These are phyloP conservation scores for Tenebrosternarchus preto DNA, from an alignment of 2,113 vertebrate species.

Conservation along the genomic window DNA sequence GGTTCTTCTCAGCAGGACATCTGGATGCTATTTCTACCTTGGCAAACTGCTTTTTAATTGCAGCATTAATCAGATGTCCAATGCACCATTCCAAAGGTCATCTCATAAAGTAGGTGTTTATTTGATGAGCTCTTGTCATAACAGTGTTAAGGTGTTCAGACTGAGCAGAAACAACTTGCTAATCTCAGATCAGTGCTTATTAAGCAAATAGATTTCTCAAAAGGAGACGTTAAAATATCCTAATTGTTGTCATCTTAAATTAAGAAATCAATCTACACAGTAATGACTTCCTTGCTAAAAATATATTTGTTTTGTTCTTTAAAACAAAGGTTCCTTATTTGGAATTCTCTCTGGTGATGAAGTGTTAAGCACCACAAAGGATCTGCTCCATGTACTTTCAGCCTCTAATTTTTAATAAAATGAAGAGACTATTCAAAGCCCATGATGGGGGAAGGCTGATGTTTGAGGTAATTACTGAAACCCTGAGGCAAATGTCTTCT, in stretches of 20 bases:
- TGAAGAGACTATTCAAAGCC: conserved; percentile 1
- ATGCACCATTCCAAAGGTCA: conserved; percentile 39
- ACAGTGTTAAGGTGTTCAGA: conserved; percentile 36
- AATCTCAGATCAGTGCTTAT: conserved; percentile 36
- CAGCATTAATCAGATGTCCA: conserved; percentile 57
- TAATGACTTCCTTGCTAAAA: conserved; percentile 42
- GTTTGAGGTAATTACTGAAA: not conserved
- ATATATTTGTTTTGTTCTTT: conserved; percentile 3
- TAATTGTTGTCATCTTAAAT: conserved; percentile 28
- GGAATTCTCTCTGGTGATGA: not conserved
- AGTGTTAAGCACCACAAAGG: not conserved
- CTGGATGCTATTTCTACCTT: conserved; percentile 54
- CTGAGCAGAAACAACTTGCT: conserved; percentile 13
- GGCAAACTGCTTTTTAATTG: conserved; percentile 56
- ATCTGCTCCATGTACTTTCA: not conserved
- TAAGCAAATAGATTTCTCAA: conserved; percentile 34
- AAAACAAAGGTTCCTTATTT: not conserved
- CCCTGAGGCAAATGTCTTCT: conserved; percentile 5
- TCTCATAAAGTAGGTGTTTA: conserved; percentile 52
- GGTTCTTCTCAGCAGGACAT: conserved; percentile 52
- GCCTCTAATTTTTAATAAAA: conserved; percentile 15
- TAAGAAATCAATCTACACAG: conserved; percentile 16
- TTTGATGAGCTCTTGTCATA: conserved; percentile 52
- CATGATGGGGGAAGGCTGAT: conserved; percentile 18
- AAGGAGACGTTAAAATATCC: conserved; percentile 44